Conservation (phyloP, 2,113 vertebrate species). For the Ptyas mucosa region DNA sequence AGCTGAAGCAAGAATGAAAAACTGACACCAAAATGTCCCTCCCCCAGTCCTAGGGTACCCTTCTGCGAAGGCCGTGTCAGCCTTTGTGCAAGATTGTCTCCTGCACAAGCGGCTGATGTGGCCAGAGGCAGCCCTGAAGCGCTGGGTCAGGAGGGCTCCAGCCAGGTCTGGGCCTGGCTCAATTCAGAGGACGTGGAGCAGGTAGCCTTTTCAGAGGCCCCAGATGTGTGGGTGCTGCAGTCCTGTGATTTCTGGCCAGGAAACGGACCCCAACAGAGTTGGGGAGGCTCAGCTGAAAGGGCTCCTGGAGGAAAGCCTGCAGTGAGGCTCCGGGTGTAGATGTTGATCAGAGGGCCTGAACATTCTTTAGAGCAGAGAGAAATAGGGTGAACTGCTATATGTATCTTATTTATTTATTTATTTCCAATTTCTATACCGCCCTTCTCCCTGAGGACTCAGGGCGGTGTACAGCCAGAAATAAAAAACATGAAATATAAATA, state of each 20-base stretch:
- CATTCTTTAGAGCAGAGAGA: not conserved
- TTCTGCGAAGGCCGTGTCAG: not conserved
- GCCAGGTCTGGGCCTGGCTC: not conserved
- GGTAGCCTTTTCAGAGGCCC: not conserved
- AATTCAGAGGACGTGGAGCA: not conserved
- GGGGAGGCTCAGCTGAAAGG: not conserved
- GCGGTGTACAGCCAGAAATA: no score
- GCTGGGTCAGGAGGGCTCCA: not conserved
- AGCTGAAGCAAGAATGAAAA: not conserved
- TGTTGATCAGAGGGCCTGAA: not conserved
- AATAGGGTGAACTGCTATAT: not conserved
- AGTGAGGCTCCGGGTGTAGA: not conserved
- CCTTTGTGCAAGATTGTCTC: not conserved
- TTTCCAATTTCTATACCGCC: no score
- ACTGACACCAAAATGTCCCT: not conserved
- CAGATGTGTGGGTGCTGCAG: not conserved
- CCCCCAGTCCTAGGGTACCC: not conserved
- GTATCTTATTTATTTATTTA: no score
- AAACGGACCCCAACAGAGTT: not conserved
- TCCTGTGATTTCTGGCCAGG: not conserved
- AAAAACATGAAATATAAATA: no score
- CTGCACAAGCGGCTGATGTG: not conserved
- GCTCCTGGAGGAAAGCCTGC: not conserved
- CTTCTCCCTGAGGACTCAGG: no score
- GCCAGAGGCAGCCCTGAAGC: not conserved